Evolutionary conservation across 2,797 vertebrate genomes (phyloP), one percentile per base, ranked within the genome.

Genomic region (Enteromius viviparus): DNA sequence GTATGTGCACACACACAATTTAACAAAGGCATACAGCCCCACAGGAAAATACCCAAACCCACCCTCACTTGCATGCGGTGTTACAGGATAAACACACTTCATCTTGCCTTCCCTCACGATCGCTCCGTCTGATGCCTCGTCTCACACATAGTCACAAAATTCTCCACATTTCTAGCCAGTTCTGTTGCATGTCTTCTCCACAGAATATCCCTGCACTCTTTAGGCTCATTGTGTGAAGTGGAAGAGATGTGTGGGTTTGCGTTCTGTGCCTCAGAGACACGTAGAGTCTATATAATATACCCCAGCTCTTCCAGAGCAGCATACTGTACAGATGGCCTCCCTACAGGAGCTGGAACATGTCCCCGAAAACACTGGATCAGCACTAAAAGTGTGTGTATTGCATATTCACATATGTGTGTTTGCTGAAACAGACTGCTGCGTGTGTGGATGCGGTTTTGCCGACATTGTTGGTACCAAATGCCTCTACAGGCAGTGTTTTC

Each of bases 261-360:
- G 79, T 83, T 88, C 85, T 90, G 68, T 74, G 68, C n/a, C 72
- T 51, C 40, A 77, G 45, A 75, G 72, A 83, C 21, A 62, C 5
- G 2, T 32, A 49, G 47, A 47, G 55, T 71, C 65, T 85, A 23
- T 29, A 53, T 58, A 81, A 80, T 53, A 55, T 79, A 72, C 11
- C 55, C 19, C 32, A 76, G 75, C 82, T 71, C 55, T 80, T 77
- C 77, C 79, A 75, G 65, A 82, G 45, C 69, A 85, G 55, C 74
- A 71, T 77, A 68, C 79, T 79, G 76, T 81, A 91, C 94, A 95
- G 94, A 95, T 95, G 94, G 94, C 89, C 87, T 91, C 93, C 80
- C 91, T 85, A 85, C 90, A 91, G 92, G 91, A 90, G 87, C 69
- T 87, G 77, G 85, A 80, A 84, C 76, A 82, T 78, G 37, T 78